Base-by-base conservation (phyloP, 2,797 vertebrate genomes). In the Microchirus variegatus region DNA sequence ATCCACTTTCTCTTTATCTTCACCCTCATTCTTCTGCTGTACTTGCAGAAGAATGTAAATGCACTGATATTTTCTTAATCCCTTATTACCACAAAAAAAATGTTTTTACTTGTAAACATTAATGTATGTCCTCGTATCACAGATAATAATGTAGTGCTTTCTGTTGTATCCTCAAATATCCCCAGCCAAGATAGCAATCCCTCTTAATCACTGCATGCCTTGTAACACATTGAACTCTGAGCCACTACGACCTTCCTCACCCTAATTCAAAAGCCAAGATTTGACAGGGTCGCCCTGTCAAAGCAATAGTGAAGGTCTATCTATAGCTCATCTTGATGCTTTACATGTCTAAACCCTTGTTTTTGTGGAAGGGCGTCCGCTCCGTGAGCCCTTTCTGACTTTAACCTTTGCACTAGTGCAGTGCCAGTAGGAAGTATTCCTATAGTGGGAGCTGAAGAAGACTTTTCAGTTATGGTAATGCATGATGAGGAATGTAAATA, bases 311-410 rank as follows among this genome's bases (percentile, higher is more conserved):
- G n/a, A 50, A 31, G 6, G 16, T 57, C 68, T 59, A 49, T 73
- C 42, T 53, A 0, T 41, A 58, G 47, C 52, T 57, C 42, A 19
- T 52, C 14, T 22, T 1, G 47, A 65, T 42, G 45, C 41, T 70
- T 2, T 37, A 51, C 45, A 58, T 41, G 50, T 62, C 3, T 16
- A 51, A 48, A 40, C 19, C 2, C 11, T n/a, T n/a, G 31, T 17
- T 26, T 19, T 42, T 31, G 31, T 8, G 5, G 58, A 14, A 75
- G 62, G 56, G 67, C 58, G 65, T 77, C 55, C 9, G 55, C 64
- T 60, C 36, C 16, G 67, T 53, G 42, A 56, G 67, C 66, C 0
- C n/a, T 66, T 74, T 67, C 62, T 64, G n/a, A 40, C 64, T 44
- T 64, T 58, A 62, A 35, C 38, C 52, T 53, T 59, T 57, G 18